Percentiles rank a stretch among this genome's conserved stretches.
Evolutionary conservation across 2,113 vertebrate species (phyloP).

Genomic region (Eonycteris spelaea): DNA sequence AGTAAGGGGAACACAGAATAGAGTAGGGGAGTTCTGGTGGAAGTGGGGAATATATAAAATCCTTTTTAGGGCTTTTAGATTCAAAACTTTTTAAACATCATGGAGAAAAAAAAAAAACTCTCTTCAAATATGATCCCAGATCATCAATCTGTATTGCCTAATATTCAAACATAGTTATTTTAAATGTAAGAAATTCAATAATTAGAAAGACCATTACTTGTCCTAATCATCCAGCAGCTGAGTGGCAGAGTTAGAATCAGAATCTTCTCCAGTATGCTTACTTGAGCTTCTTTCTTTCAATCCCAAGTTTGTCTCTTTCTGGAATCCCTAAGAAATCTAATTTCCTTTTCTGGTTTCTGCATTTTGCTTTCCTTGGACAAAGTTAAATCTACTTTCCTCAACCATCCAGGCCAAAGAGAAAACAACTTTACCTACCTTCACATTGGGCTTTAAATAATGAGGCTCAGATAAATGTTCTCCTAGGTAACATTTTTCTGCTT

Average conservation of each 20-base stretch:
- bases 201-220: neutral
- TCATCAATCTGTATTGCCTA: neutral
- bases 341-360: slow-evolving; percentile 33
- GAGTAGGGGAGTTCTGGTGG: no score
- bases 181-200: neutral
- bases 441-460: neutral
- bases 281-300: neutral
- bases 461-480: neutral
- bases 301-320: neutral
- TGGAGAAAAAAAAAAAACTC: neutral
- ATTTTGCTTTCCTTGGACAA: slow-evolving; percentile 16
- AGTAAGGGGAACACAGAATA: no score
- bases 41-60: neutral
- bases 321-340: slow-evolving; percentile 24
- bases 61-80: neutral
- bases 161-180: neutral
- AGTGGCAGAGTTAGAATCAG: neutral
- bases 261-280: neutral
- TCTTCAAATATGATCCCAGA: neutral
- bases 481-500: neutral
- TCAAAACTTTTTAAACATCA: neutral
- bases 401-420: neutral
- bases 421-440: neutral
- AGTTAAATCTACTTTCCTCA: neutral
- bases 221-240: neutral